These are phyloP conservation scores for Anisognathus igniventris DNA, from an alignment of 2,797 vertebrate species.

Conservation along the genomic window DNA sequence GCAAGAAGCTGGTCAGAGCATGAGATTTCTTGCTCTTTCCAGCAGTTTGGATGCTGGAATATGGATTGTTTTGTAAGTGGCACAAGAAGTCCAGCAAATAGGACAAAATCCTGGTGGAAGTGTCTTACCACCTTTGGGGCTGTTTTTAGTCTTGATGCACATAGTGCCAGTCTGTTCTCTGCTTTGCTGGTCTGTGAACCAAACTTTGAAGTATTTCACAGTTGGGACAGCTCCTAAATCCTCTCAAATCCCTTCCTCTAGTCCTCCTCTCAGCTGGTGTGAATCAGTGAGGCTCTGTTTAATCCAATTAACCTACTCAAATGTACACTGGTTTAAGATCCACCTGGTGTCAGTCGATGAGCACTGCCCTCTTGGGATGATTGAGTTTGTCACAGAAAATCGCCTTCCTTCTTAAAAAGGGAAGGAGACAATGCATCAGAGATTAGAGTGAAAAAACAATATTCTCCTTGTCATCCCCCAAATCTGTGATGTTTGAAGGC, in stretches of 20 bases:
- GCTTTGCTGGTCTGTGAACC: neutral
- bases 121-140: neutral
- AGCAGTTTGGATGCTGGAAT: neutral
- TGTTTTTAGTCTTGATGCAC: neutral
- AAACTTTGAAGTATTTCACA: neutral
- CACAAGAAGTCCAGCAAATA: neutral
- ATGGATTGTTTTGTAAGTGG: neutral
- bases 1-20: neutral
- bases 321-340: neutral
- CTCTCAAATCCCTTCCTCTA: neutral
- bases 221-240: neutral
- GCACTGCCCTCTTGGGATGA: neutral
- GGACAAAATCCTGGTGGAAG: neutral
- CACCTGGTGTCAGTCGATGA: fast-evolving
- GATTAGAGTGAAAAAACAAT: neutral
- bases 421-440: neutral
- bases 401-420: neutral
- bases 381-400: neutral
- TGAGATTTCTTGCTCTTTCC: fast-evolving
- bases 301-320: neutral
- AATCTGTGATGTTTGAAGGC: neutral
- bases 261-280: neutral
- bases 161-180: neutral
- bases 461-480: neutral
- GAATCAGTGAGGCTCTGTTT: neutral